phyloP scores from a whole-genome alignment of 2,888 invertebrate genomes.

The Lingula anatina region DNA sequence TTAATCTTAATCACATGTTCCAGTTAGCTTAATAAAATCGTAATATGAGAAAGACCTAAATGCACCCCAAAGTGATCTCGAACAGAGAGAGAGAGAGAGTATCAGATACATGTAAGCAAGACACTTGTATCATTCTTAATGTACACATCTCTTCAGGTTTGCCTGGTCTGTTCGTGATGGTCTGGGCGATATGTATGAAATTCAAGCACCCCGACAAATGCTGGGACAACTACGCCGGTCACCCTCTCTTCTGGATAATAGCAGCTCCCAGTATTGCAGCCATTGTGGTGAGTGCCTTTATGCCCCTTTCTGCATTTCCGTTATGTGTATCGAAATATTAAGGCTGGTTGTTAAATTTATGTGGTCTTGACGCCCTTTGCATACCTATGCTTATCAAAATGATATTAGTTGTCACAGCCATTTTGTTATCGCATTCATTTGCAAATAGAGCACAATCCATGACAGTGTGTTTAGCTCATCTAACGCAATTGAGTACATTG shows the following conservation, averaged over 20 bases:
- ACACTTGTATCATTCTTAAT: no score
- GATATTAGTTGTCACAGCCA: not conserved
- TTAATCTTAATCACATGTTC: no score
- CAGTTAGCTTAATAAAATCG: no score
- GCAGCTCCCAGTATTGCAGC: constrained; percentile 50
- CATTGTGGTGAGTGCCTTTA: constrained; percentile 35
- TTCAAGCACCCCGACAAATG: constrained; percentile 33
- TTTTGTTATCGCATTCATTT: not conserved
- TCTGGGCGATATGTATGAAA: constrained; percentile 53
- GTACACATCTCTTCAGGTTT: constrained; percentile 44
- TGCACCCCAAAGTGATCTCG: no score
- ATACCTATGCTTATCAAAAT: no score
- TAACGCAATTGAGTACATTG: no score
- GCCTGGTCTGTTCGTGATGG: constrained; percentile 52
- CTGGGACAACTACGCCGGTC: constrained; percentile 51
- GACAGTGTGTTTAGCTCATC: no score
- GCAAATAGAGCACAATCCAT: not conserved
- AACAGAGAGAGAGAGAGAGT: no score
- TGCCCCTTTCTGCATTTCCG: not conserved
- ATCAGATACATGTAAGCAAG: no score
- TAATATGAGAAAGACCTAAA: no score
- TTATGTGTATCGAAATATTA: not conserved
- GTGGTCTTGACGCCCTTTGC: no score
- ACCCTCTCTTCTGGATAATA: constrained; percentile 44
- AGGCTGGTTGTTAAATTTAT: no score